Base-by-base conservation (phyloP, 2,888 invertebrate genomes). In the Parnassius orleans region DNA sequence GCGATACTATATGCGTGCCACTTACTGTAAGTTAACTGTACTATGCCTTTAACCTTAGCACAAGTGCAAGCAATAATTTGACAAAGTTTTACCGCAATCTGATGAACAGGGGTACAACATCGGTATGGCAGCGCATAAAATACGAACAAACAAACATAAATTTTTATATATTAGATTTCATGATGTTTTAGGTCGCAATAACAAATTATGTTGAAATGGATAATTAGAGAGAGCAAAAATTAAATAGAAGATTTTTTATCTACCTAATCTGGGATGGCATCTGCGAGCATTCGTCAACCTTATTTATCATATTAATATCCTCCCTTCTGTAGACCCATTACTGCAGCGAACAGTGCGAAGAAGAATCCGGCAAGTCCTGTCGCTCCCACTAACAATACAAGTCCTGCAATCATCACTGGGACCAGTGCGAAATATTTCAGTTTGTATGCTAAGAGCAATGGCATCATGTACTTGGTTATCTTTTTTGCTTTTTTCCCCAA, bases 281-380 rank as follows among this genome's bases (percentile, higher is more conserved):
- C 86, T 83, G 77, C 72, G 83, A 86, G 77, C 78, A 64, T 46
- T 66, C 76, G 80, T 82, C 81, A 80, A 82, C 81, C 71, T 78
- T 73, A 73, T 73, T 72, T 68, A 68, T 65, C 69, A 72, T 74
- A 63, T 75, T 78, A 90, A 71, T 87, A 89, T 44, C 84, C 79
- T 65, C 91, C 90, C 66, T 90, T 87, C 79, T 94, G 96, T 66
- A 96, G 86, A 61, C 95, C 96, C 93, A 97, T 95, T 5, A 95
- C 95, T 1, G 96, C 96, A 57, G 96, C 95, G 75, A 97, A 97
- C 12, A 97, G 86, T 1, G 97, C 96, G 79, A 97, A 97, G 92
- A 97, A 97, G 87, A 97, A 97, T 68, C 97, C 97, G 19, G 96
- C 97, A 64, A 97, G 81, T 15, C 96, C 95, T 0, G 96, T 96